Evolutionary conservation across 2,113 vertebrate genomes (phyloP).

Genomic region (Cyprinodon brontotheroides): DNA sequence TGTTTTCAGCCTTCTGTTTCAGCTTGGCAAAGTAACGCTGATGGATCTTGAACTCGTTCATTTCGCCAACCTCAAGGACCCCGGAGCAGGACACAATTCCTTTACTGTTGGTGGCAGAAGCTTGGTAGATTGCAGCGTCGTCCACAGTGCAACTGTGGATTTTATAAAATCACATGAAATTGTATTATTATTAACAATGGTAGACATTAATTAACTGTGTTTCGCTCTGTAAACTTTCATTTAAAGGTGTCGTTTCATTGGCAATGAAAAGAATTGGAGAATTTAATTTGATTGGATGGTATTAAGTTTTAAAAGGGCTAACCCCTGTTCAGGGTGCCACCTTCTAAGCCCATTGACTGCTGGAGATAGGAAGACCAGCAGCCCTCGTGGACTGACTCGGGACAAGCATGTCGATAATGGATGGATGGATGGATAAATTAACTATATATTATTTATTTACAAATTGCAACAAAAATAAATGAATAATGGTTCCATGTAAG

Average conservation of each 20-base stretch:
- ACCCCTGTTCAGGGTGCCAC: too few species aligned
- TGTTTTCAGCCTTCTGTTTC: conserved; percentile 89
- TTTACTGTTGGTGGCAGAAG: conserved; percentile 92
- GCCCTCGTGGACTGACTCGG: too few species aligned
- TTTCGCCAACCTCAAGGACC: conserved; percentile 94
- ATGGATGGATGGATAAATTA: too few species aligned
- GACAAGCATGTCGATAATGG: too few species aligned
- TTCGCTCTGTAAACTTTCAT: background rate
- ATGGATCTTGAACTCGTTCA: conserved; percentile 97
- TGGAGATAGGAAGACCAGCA: too few species aligned
- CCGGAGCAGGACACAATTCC: conserved; percentile 97
- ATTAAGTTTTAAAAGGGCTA: background rate
- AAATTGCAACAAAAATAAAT: too few species aligned
- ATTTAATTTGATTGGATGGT: background rate
- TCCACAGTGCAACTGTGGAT: conserved; percentile 88
- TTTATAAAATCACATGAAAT: conserved; percentile 1
- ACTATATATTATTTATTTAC: too few species aligned
- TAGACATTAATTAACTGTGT: background rate
- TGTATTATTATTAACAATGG: background rate
- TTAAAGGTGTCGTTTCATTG: background rate
- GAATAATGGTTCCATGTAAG: too few species aligned
- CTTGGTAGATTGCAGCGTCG: conserved; percentile 97
- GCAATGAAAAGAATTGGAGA: too few species aligned
- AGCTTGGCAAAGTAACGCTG: conserved; percentile 93
- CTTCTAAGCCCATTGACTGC: too few species aligned